Percentiles rank a stretch among this genome's conserved stretches.
Conservation (phyloP, 2,888 invertebrate genomes). For the Oxyteleia sp. region DNA sequence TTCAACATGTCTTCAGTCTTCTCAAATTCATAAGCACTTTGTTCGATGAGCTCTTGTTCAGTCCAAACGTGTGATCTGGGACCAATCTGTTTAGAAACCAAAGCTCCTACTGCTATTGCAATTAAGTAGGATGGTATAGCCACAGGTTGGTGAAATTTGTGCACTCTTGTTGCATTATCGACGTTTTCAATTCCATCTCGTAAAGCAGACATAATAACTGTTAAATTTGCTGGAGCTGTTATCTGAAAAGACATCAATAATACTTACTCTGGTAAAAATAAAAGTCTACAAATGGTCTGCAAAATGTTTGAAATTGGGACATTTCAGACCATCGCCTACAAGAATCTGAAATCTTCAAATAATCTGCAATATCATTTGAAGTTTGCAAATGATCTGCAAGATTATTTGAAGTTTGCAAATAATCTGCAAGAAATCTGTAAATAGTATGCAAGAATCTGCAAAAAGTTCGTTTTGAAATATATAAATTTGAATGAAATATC, state of each 20-base stretch:
- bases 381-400: no score
- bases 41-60: slow-evolving; percentile 94
- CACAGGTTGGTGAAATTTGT: slow-evolving; percentile 92
- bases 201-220: slow-evolving; percentile 96
- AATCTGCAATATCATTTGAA: no score
- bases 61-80: slow-evolving; percentile 96
- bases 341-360: no score
- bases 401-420: no score
- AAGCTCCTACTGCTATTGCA: slow-evolving; percentile 95
- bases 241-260: slow-evolving; percentile 88
- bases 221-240: slow-evolving; percentile 92
- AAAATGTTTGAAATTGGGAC: no score
- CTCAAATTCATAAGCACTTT: slow-evolving; percentile 95
- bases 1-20: slow-evolving; percentile 94
- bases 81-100: slow-evolving; percentile 93
- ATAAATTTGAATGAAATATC: no score
- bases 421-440: no score
- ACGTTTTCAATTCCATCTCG: slow-evolving; percentile 87
- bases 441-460: no score
- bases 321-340: no score
- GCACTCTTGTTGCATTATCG: slow-evolving; percentile 87
- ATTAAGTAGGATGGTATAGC: slow-evolving; percentile 96
- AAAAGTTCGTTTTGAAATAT: no score
- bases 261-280: no score
- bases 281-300: no score